phyloP scores from a whole-genome alignment of 2,797 vertebrate genomes.

The Cynodonichthys magdalenae region DNA sequence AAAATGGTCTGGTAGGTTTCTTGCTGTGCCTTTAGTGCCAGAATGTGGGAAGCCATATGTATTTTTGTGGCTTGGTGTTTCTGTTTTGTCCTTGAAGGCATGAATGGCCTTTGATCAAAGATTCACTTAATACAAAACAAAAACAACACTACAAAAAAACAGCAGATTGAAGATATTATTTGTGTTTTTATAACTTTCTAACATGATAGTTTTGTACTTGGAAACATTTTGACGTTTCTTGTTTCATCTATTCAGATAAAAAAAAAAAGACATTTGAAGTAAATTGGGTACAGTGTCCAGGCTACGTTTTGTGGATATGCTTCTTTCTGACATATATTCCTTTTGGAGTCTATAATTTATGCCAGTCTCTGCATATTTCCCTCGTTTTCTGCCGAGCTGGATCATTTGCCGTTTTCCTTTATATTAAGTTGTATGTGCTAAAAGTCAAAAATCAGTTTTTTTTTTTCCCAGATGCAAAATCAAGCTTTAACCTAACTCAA shows the following conservation, averaged over 20 bases:
- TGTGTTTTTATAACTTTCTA: not conserved
- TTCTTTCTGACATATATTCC: conserved; percentile 1
- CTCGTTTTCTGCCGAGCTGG: conserved; percentile 12
- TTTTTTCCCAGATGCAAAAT: conserved; percentile 27
- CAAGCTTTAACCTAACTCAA: conserved; percentile 46
- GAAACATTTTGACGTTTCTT: conserved; percentile 15
- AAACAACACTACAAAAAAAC: conserved; percentile 39
- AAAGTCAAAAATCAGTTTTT: conserved; percentile 31
- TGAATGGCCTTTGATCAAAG: conserved; percentile 59
- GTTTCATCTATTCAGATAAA: conserved; percentile 6
- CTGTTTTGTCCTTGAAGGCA: conserved; percentile 60
- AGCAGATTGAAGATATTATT: conserved; percentile 31
- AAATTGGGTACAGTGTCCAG: conserved; percentile 14
- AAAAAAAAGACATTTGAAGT: conserved; percentile 10
- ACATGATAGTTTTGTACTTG: not conserved
- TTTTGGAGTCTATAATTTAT: conserved; percentile 4
- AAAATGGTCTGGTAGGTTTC: conserved; percentile 35
- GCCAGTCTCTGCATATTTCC: conserved; percentile 20
- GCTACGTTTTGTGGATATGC: conserved; percentile 8
- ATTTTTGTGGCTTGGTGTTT: conserved; percentile 52
- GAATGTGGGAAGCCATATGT: conserved; percentile 42
- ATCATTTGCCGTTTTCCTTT: conserved; percentile 1
- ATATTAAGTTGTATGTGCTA: conserved; percentile 2
- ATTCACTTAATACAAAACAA: conserved; percentile 60
- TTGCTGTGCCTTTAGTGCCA: conserved; percentile 28